These are phyloP conservation scores for Smittia sp. DNA, from an alignment of 2,888 invertebrate genomes.

Conservation along the genomic window DNA sequence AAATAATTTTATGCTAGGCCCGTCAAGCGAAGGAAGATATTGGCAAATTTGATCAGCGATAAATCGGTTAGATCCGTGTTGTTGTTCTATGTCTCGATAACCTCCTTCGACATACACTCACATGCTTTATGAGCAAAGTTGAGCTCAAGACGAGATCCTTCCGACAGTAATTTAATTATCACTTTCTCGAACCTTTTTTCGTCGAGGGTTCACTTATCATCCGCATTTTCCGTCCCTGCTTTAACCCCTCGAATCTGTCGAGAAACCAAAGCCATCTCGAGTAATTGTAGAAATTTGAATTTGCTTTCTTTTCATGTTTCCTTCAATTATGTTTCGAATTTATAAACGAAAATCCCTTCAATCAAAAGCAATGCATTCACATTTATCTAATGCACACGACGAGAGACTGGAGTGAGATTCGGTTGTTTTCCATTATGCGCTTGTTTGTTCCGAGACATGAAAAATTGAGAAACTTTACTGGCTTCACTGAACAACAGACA, in stretches of 20 bases:
- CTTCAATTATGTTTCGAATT: neutral
- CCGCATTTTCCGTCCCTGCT: neutral
- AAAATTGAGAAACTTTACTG: neutral
- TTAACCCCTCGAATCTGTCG: neutral
- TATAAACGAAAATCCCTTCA: constrained; percentile 22
- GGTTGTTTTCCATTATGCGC: neutral
- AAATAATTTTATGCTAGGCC: constrained; percentile 37
- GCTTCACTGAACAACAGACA: too few relatives aligned
- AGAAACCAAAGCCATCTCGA: neutral
- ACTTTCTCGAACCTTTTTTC: constrained; percentile 34
- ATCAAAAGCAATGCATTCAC: constrained; percentile 29
- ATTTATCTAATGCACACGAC: constrained; percentile 21
- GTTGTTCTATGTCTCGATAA: neutral
- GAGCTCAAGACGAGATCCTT: constrained; percentile 28
- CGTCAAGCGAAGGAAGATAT: constrained; percentile 28
- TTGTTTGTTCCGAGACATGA: neutral
- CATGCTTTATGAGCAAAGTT: neutral
- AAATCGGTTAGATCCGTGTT: constrained; percentile 17
- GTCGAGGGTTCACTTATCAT: constrained; percentile 28
- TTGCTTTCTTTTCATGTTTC: too few relatives aligned
- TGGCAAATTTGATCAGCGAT: constrained; percentile 37
- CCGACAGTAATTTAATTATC: constrained; percentile 38
- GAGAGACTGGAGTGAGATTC: neutral
- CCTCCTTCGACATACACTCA: neutral
- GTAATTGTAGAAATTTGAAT: too few relatives aligned